Evolutionary conservation across 2,797 vertebrate species (phyloP), one percentile per base, ranked within the genome.

Genomic region (Acanthis flammea): DNA sequence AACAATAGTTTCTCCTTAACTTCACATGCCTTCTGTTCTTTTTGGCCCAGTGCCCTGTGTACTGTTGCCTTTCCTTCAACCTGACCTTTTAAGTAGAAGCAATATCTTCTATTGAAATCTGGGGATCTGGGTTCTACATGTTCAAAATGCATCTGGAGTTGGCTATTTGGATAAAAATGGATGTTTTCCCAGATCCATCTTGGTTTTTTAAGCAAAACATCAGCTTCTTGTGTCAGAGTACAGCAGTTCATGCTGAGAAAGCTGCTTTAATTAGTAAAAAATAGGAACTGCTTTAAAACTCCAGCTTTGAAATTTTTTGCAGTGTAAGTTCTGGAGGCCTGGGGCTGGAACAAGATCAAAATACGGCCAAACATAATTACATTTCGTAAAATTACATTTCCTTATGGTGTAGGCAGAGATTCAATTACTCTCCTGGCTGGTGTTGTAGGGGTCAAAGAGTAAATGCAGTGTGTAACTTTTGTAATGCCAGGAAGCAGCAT

Each of bases 241-340:
- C 27, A 44, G 16, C 14, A 22, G 24, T 14, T 85, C 10, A 18
- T 85, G 22, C 48, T 71, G 50, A 71, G 61, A 31, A 70, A 51
- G 8, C 30, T 91, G 33, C 31, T 75, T 79, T 60, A 62, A 45
- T 84, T 71, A 77, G n/a, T 58, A 79, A 61, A 71, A 71, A 80
- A 51, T 23, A 61, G 28, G 60, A 45, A 71, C 31, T 63, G 13
- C 50, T 70, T 57, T 57, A 86, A 51, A 88, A 35, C 35, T 75
- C 4, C 31, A 47, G 22, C 57, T 85, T 77, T 25, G 53, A 0
- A 71, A 30, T 42, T 58, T 55, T 83, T 41, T 79, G 11, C 41
- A 30, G 3, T 73, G 7, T 75, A 33, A 54, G 12, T 79, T 86
- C 41, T 47, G 6, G 33, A 33, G 33, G 37, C 16, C 33, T 58